Conservation (phyloP, 2,797 vertebrate genomes). For the Orientallactaga sibirica region DNA sequence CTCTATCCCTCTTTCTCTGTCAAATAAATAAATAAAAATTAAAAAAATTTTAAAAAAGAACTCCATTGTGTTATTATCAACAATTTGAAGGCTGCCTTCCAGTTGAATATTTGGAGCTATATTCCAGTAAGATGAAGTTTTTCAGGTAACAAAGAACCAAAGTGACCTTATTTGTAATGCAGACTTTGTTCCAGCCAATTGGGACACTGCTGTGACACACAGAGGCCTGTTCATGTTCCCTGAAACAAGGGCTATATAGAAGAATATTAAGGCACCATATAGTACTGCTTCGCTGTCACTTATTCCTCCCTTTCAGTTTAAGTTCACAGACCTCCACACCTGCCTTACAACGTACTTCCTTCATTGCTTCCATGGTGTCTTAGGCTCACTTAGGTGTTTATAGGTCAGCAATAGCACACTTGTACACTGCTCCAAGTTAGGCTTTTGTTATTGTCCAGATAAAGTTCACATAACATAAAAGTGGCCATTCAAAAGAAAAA, state of each 20-base stretch:
- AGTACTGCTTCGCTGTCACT: fast-evolving
- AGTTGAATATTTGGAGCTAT: background rate
- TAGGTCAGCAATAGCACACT: fast-evolving
- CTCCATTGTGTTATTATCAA: background rate
- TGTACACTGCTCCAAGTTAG: background rate
- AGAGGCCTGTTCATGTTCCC: background rate
- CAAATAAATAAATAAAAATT: no score
- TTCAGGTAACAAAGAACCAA: background rate
- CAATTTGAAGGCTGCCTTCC: background rate
- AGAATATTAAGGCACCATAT: no score
- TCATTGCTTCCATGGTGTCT: background rate
- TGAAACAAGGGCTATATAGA: background rate
- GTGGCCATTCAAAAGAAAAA: no score
- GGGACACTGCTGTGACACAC: background rate
- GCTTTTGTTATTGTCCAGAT: background rate
- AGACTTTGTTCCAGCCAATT: background rate
- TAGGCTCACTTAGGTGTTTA: background rate
- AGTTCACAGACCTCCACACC: no score
- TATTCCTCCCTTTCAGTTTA: fast-evolving
- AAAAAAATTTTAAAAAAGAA: background rate
- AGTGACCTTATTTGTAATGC: background rate
- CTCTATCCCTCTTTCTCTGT: no score
- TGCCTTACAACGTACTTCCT: background rate
- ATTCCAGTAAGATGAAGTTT: background rate
- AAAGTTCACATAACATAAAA: background rate